Conservation (phyloP, 2,888 invertebrate genomes). For the Oscheius sp. region DNA sequence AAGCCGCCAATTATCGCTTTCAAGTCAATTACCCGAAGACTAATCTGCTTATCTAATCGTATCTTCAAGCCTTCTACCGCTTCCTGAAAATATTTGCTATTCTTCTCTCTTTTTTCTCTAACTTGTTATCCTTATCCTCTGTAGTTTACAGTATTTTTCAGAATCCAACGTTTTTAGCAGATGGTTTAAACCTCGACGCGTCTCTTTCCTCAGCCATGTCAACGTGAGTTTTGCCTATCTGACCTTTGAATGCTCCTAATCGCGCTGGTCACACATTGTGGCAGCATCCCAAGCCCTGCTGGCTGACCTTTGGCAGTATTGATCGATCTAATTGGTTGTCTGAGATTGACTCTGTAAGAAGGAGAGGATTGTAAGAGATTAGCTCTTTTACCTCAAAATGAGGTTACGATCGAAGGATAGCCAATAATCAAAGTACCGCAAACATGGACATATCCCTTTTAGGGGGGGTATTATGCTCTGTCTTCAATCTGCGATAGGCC, state of each 20-base stretch:
- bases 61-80: background rate
- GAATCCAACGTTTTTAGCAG: background rate
- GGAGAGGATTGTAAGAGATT: background rate
- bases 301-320: constrained; percentile 9
- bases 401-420: no score
- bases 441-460: background rate
- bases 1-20: no score
- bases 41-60: background rate
- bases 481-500: constrained; percentile 25
- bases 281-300: constrained; percentile 14
- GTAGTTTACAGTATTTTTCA: background rate
- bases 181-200: constrained; percentile 17
- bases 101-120: background rate
- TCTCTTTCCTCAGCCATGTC: no score
- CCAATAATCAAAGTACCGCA: background rate
- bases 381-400: background rate
- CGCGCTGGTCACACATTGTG: constrained; percentile 24
- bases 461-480: constrained; percentile 16
- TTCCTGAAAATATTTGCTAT: background rate
- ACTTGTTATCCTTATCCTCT: background rate
- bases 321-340: constrained; percentile 19
- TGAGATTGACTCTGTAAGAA: constrained; percentile 7
- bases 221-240: no score
- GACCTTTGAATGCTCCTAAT: constrained; percentile 21
- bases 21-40: background rate